A percentile compares a stretch with the other conserved stretches of the same genome.
These are phyloP conservation scores for Rhaphigaster nebulosa DNA, from an alignment of 2,888 invertebrate genomes.

Conservation along the genomic window DNA sequence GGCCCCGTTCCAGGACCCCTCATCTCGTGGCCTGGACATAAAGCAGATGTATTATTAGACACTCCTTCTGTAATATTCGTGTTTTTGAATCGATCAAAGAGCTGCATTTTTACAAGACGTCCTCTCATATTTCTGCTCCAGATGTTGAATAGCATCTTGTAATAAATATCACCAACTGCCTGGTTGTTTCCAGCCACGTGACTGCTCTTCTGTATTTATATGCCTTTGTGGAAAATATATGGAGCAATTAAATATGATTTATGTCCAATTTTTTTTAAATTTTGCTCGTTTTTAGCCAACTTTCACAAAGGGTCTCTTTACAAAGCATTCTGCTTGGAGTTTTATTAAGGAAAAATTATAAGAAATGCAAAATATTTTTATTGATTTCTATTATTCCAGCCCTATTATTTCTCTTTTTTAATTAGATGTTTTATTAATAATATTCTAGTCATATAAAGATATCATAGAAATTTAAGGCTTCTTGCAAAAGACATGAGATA, in stretches of 20 bases:
- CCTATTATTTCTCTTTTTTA: too few relatives aligned
- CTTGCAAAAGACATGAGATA: background rate
- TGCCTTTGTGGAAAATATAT: background rate
- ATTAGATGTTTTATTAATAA: too few relatives aligned
- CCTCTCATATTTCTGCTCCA: constrained; percentile 37
- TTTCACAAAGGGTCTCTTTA: background rate
- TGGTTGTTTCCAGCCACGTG: background rate
- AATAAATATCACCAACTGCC: constrained; percentile 1
- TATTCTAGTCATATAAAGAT: background rate
- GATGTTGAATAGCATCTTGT: constrained; percentile 1
- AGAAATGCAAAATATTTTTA: background rate
- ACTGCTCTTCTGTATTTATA: constrained; percentile 25
- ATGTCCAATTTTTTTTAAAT: background rate
- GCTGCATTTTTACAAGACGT: constrained; percentile 28
- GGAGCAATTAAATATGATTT: constrained; percentile 29
- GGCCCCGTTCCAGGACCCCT: background rate
- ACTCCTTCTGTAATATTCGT: constrained; percentile 17
- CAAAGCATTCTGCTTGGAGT: background rate
- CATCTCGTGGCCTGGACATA: constrained; percentile 7
- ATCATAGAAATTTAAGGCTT: background rate
- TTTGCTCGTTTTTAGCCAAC: background rate
- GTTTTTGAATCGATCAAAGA: constrained; percentile 41
- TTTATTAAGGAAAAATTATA: background rate
- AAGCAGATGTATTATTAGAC: constrained; percentile 42
- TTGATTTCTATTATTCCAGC: background rate